A percentile compares a stretch with the other conserved stretches of the same genome.
phyloP scores from a whole-genome alignment of 2,113 vertebrate species.

The Dolichotis patagonum region DNA sequence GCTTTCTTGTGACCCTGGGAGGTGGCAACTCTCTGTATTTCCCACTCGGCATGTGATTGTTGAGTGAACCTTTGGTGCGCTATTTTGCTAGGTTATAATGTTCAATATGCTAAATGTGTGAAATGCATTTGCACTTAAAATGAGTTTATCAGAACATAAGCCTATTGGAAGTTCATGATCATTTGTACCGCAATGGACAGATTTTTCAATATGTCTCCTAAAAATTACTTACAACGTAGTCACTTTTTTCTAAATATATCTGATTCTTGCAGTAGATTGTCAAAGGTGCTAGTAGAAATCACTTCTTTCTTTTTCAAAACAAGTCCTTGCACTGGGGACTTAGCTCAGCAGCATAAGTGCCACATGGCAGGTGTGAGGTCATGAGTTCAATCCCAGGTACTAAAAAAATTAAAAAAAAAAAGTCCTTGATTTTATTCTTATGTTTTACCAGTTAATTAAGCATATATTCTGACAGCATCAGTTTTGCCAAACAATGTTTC shows the following conservation, averaged over 20 bases:
- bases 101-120: background rate
- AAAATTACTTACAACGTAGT: background rate
- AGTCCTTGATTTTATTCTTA: background rate
- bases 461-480: background rate
- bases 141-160: background rate
- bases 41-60: background rate
- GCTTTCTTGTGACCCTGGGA: background rate
- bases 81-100: background rate
- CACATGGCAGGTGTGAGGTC: too few relatives aligned
- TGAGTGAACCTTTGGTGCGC: background rate
- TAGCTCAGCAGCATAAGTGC: too few relatives aligned
- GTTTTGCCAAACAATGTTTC: background rate
- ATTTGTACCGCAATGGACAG: background rate
- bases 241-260: background rate
- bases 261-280: background rate
- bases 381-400: too few relatives aligned
- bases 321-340: too few relatives aligned
- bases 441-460: background rate
- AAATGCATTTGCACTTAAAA: background rate
- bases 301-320: slow-evolving; percentile 12
- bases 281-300: background rate
- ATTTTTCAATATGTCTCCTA: background rate
- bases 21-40: background rate
- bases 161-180: background rate
- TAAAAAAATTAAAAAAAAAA: too few relatives aligned